Conservation (phyloP, 1,140 invertebrate genomes). For the Phthorimaea operculella region DNA sequence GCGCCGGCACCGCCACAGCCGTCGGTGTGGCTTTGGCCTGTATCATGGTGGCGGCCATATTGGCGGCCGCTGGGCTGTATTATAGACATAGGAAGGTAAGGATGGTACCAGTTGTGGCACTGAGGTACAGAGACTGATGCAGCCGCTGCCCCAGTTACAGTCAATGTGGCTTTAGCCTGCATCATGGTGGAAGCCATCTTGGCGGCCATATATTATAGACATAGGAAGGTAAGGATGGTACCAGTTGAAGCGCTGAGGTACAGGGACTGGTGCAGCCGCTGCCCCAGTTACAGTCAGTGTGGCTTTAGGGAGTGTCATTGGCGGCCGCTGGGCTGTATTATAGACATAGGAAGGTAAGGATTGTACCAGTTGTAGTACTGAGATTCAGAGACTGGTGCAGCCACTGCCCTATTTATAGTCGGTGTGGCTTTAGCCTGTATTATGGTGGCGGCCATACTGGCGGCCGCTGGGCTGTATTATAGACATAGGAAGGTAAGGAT, state of each 20-base stretch:
- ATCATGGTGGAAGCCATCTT: slow-evolving; percentile 72
- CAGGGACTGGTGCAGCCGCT: slow-evolving; percentile 61
- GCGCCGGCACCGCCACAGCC: slow-evolving; percentile 70
- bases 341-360: slow-evolving; percentile 71
- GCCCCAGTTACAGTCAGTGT: slow-evolving; percentile 75
- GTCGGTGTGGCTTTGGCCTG: slow-evolving; percentile 75
- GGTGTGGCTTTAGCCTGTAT: slow-evolving; percentile 74
- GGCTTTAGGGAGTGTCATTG: slow-evolving; percentile 73
- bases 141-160: slow-evolving; percentile 70
- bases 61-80: slow-evolving; percentile 74
- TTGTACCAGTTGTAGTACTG: too few species aligned
- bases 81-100: slow-evolving; percentile 72
- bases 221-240: slow-evolving; percentile 71
- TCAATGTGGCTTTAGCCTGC: slow-evolving; percentile 74
- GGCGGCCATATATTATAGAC: slow-evolving; percentile 74
- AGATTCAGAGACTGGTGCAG: slow-evolving; percentile 58
- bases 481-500: slow-evolving; percentile 72
- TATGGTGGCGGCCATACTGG: slow-evolving; percentile 71
- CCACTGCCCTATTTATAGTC: slow-evolving; percentile 72
- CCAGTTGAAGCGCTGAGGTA: too few species aligned
- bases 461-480: slow-evolving; percentile 74
- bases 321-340: slow-evolving; percentile 75
- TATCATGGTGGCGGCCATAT: slow-evolving; percentile 72
- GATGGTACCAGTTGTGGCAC: too few species aligned
- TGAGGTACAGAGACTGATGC: slow-evolving; percentile 68